These are phyloP conservation scores for Seira musarum DNA, from an alignment of 2,888 invertebrate species.

Conservation along the genomic window DNA sequence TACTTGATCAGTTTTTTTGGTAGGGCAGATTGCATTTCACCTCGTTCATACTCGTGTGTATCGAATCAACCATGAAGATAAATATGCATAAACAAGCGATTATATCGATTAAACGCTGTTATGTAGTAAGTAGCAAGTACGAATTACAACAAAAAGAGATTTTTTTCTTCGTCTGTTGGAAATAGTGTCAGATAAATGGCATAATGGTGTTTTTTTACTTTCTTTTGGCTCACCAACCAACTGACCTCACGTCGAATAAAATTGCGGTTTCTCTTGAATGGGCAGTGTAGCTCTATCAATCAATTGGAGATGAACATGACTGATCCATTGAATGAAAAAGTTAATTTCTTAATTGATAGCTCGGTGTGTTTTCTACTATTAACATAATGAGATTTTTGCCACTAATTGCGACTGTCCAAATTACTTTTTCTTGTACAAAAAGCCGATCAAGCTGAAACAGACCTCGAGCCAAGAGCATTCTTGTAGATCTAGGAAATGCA, in stretches of 20 bases:
- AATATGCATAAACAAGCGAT: conserved; percentile 12
- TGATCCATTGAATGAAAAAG: background rate
- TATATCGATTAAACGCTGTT: conserved; percentile 16
- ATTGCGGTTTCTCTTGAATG: conserved; percentile 2
- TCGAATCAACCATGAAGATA: conserved; percentile 16
- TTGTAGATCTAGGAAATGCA: background rate
- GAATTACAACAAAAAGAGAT: background rate
- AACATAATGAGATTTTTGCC: conserved; percentile 19
- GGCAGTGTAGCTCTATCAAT: background rate
- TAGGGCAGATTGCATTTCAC: conserved; percentile 9
- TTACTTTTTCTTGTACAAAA: conserved; percentile 9
- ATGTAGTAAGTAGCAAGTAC: background rate
- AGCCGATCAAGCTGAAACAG: background rate
- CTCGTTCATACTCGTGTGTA: conserved; percentile 3
- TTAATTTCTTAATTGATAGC: conserved; percentile 19
- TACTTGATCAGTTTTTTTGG: background rate
- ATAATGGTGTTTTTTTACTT: conserved; percentile 21
- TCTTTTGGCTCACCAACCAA: conserved; percentile 1
- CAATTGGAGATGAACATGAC: conserved; percentile 6
- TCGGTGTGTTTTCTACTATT: background rate
- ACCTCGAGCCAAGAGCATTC: background rate
- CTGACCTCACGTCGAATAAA: conserved; percentile 16
- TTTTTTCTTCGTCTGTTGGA: background rate
- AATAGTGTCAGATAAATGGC: conserved; percentile 14
- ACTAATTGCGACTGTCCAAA: background rate